A percentile compares a stretch with the other conserved stretches of the same genome.
Conservation (phyloP, 2,888 invertebrate genomes). For the Sminthurinus aureus region DNA sequence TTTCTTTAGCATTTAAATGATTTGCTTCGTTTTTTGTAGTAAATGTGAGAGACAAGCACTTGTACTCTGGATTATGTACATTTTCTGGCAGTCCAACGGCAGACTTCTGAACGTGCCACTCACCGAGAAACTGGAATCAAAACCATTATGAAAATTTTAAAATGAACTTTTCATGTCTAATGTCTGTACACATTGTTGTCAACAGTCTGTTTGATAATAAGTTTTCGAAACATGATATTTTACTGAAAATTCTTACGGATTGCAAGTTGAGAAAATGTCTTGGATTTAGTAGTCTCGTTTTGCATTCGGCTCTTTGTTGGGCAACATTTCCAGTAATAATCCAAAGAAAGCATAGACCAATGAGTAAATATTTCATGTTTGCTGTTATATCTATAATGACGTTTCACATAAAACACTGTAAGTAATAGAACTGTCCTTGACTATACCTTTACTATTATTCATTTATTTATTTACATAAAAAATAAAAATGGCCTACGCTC, state of each 20-base stretch:
- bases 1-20: neutral
- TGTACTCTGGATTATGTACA: neutral
- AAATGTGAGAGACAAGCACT: neutral
- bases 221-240: neutral
- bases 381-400: too few species aligned
- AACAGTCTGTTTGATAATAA: neutral
- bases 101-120: slow-evolving; percentile 1
- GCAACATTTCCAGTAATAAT: too few species aligned
- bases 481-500: too few species aligned
- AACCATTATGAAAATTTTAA: neutral
- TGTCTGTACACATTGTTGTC: neutral
- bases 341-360: too few species aligned
- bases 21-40: neutral
- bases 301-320: neutral
- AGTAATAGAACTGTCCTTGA: too few species aligned
- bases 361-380: too few species aligned
- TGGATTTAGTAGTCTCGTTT: neutral
- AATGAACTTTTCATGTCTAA: neutral
- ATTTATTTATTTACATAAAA: too few species aligned
- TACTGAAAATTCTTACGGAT: neutral
- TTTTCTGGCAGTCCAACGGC: neutral
- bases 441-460: too few species aligned
- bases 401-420: too few species aligned
- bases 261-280: slow-evolving; percentile 18
- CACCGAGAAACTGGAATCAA: neutral